Evolutionary conservation across 2,797 vertebrate genomes (phyloP), one percentile per base, ranked within the genome.

Genomic region (Acestrorhynchus altus): DNA sequence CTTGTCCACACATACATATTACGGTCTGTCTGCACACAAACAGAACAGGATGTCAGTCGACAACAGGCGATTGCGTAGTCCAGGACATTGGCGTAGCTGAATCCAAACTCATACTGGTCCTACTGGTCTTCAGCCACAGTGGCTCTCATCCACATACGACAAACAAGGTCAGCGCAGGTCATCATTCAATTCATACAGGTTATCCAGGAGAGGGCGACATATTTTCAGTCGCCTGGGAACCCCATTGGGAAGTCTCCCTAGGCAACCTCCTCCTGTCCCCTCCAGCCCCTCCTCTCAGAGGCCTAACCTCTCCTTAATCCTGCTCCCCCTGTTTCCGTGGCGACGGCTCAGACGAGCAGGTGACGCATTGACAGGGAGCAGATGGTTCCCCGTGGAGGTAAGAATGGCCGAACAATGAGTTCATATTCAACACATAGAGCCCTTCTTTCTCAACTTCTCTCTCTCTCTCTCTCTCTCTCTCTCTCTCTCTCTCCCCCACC

Each of bases 281-380:
- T 89, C 90, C 90, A 56, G 82, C 89, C 87, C 89, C 88, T 90
- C 90, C 90, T 86, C 83, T 88, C 83, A 76, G 86, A 89, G 84
- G 87, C 85, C 85, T 89, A 92, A 89, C 92, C 91, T 93, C 92
- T 94, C 90, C 90, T 78, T 93, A 95, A 96, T 95, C 94, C 95
- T 90, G 81, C 84, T 88, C 91, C 84, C 86, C 82, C 74, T 74
- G 96, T 98, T 96, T 92, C 95, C 94, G 72, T 83, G 95, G 95
- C 88, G 93, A 98, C 94, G 88, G 93, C 89, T 94, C 94, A 96
- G 96, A 95, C 94, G 91, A 97, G 97, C 97, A 98, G 97, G 97
- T 98, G 97, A 99, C 94, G 94, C 96, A 98, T 97, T 98, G 97
- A 98, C 96, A 96, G 95, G 91, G 95, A 99, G 96, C 97, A 99